phyloP scores from a whole-genome alignment of 30 jellyfish, hydroid and myxozoan genomes.

The Calvadosia cruxmelitensis region DNA sequence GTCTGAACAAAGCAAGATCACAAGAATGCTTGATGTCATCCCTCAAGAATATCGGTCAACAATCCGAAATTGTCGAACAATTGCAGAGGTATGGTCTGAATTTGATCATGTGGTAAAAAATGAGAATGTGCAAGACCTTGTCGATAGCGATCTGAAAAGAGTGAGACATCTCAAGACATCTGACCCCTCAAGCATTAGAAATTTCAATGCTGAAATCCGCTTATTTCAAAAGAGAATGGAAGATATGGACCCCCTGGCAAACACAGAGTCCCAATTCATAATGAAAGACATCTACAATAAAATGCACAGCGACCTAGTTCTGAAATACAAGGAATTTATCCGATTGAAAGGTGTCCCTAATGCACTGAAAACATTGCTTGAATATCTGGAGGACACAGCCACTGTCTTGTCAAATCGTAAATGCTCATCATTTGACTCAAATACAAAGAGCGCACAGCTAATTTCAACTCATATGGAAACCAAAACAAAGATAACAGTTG shows the following conservation, averaged over 20 bases:
- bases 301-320: no score
- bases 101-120: neutral
- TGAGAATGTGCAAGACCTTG: neutral
- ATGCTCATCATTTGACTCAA: neutral
- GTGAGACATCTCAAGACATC: neutral
- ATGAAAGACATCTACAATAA: no score
- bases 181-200: constrained; percentile 3
- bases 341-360: neutral
- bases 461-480: neutral
- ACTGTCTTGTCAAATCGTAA: neutral
- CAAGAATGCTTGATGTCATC: constrained; percentile 1
- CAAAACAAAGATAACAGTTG: neutral
- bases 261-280: no score
- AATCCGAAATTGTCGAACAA: constrained; percentile 1
- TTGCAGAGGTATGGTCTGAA: constrained; percentile 1
- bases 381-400: constrained; percentile 3
- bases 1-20: neutral
- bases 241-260: neutral
- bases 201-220: constrained; percentile 1
- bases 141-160: neutral
- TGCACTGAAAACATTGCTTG: constrained; percentile 1
- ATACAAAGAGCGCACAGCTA: neutral
- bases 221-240: neutral
- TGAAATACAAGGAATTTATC: constrained; percentile 1
- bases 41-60: constrained; percentile 1